These are phyloP conservation scores for Agonopterix alstromeriana DNA, from an alignment of 2,888 invertebrate species.

Conservation along the genomic window DNA sequence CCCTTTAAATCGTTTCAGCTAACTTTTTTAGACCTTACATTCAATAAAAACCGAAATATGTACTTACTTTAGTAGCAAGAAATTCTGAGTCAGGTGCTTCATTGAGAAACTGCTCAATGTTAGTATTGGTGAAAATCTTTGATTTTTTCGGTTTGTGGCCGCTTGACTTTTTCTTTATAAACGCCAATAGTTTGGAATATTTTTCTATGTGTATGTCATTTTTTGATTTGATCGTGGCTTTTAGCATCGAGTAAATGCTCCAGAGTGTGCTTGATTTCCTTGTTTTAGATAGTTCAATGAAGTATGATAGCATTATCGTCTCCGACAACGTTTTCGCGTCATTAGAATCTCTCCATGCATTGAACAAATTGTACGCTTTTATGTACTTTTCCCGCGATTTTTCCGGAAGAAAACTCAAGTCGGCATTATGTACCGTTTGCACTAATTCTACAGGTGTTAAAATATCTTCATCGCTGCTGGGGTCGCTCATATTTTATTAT, in stretches of 20 bases:
- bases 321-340: conserved; percentile 6
- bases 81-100: background rate
- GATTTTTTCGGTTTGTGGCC: background rate
- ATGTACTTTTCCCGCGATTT: conserved; percentile 5
- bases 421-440: background rate
- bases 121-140: background rate
- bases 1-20: no score
- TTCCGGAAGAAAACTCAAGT: background rate
- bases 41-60: no score
- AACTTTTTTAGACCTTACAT: no score
- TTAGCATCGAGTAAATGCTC: conserved; percentile 4
- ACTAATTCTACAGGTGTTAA: background rate
- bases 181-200: background rate
- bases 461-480: background rate
- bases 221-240: conserved; percentile 3
- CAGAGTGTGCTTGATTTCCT: conserved; percentile 4
- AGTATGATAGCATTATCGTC: conserved; percentile 6
- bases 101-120: background rate
- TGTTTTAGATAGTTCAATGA: conserved; percentile 4
- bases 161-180: background rate
- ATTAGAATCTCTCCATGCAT: conserved; percentile 6
- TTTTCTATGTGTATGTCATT: conserved; percentile 1
- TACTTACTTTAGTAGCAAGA: background rate
- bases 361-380: conserved; percentile 6
- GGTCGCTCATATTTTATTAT: background rate